Base-by-base conservation (phyloP, 2,797 vertebrate genomes). In the Betta splendens region DNA sequence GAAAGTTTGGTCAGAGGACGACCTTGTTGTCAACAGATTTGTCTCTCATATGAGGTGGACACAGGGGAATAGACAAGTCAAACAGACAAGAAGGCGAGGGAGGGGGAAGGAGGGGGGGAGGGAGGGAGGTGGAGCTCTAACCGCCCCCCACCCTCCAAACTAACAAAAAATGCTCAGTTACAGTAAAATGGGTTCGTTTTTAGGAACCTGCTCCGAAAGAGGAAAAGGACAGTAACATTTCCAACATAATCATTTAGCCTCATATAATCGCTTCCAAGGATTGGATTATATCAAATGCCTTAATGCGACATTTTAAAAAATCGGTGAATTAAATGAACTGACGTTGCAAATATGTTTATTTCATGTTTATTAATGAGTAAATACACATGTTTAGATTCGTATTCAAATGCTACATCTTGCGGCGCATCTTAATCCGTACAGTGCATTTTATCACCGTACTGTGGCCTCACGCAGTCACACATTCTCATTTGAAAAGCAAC, bases 21-120 rank as follows among this genome's bases (percentile, higher is more conserved):
- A 92, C 89, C 86, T 92, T 89, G 86, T 72, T 90, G 85, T 87
- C 84, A 84, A 78, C 72, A 77, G 86, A 89, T 86, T 76, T 76
- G 84, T 85, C 72, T 84, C 73, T 82, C 68, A 62, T 81, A 86
- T 80, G 71, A 83, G 80, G 67, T 66, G 77, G 72, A 76, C 72
- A 42, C 66, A 31, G 60, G 76, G 77, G 82, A 69, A 80, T 72
- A 67, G 75, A 71, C 76, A 53, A 72, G 72, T 74, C 78, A 81
- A 74, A 77, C 67, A 67, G 75, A 63, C 70, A 28, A 20, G 49
- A 54, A 62, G 48, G 69, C 22, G 66, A 31, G 47, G 15, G 38
- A 28, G 22, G 2, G 21, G 21, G 25, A 2, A n/a, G n/a, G 35
- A 21, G 29, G n/a, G 21, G 43, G n/a, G 1, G 26, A 0, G 32